These are phyloP conservation scores for Danaus chrysippus DNA, from an alignment of 2,888 invertebrate genomes.

Conservation along the genomic window DNA sequence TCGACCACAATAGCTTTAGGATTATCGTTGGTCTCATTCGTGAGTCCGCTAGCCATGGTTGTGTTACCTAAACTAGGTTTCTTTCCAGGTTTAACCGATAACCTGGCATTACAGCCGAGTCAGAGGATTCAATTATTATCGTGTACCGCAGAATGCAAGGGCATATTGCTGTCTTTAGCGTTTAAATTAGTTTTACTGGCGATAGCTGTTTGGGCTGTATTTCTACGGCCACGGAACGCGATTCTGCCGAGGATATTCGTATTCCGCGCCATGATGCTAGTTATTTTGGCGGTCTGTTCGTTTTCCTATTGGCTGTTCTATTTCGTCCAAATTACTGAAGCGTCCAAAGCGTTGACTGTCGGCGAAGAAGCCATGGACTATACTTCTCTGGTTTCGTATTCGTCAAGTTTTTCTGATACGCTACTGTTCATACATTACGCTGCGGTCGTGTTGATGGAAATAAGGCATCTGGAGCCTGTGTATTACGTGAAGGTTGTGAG, in stretches of 20 bases:
- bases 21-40: constrained; percentile 89
- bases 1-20: constrained; percentile 89
- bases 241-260: constrained; percentile 95
- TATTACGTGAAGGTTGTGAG: constrained; percentile 95
- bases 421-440: constrained; percentile 96
- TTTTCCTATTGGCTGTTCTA: constrained; percentile 99
- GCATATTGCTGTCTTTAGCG: constrained; percentile 92
- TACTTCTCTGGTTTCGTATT: constrained; percentile 93
- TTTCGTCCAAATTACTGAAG: constrained; percentile 92
- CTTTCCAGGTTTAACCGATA: constrained; percentile 85
- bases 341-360: constrained; percentile 87
- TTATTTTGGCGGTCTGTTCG: constrained; percentile 92
- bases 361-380: constrained; percentile 91
- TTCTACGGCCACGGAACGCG: constrained; percentile 89
- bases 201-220: constrained; percentile 95
- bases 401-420: constrained; percentile 95
- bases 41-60: constrained; percentile 97
- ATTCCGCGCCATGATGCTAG: constrained; percentile 92
- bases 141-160: constrained; percentile 96
- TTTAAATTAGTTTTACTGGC: constrained; percentile 94
- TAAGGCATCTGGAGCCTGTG: constrained; percentile 93
- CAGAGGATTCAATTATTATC: constrained; percentile 85
- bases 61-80: constrained; percentile 94
- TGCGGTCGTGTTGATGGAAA: constrained; percentile 94
- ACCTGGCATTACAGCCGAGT: constrained; percentile 83